Conservation (phyloP, 2,888 invertebrate genomes). For the Eupithecia centaureata region DNA sequence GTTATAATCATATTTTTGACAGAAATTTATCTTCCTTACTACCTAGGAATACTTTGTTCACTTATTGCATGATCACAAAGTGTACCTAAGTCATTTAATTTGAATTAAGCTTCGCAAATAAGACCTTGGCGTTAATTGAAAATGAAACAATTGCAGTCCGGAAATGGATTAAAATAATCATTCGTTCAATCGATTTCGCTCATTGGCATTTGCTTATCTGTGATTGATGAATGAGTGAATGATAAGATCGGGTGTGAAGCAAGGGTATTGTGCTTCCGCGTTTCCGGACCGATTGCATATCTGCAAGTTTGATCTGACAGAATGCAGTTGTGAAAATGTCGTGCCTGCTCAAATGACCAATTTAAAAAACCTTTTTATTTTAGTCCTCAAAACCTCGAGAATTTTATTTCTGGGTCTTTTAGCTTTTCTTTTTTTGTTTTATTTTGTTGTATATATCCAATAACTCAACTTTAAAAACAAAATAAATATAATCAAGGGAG, state of each 20-base stretch:
- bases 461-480: neutral
- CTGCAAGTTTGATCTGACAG: slow-evolving; percentile 1
- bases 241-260: slow-evolving; percentile 22
- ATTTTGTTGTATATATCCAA: neutral
- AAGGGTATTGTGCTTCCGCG: slow-evolving; percentile 16
- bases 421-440: neutral
- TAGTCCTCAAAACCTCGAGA: neutral
- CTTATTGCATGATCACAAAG: neutral
- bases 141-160: slow-evolving; percentile 51
- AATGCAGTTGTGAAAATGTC: neutral
- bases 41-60: too few relatives aligned
- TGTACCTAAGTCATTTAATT: slow-evolving; percentile 2
- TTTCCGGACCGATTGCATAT: slow-evolving; percentile 7
- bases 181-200: slow-evolving; percentile 48
- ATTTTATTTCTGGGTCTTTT: neutral
- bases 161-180: slow-evolving; percentile 46
- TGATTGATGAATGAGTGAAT: slow-evolving; percentile 30
- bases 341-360: neutral
- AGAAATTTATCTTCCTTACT: neutral
- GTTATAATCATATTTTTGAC: too few relatives aligned
- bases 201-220: slow-evolving; percentile 50
- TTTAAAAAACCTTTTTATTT: neutral
- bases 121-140: slow-evolving; percentile 51
- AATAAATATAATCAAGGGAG: neutral
- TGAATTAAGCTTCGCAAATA: slow-evolving; percentile 39